These are phyloP conservation scores for Limnephilus rhombicus DNA, from an alignment of 2,888 invertebrate species.

Conservation along the genomic window DNA sequence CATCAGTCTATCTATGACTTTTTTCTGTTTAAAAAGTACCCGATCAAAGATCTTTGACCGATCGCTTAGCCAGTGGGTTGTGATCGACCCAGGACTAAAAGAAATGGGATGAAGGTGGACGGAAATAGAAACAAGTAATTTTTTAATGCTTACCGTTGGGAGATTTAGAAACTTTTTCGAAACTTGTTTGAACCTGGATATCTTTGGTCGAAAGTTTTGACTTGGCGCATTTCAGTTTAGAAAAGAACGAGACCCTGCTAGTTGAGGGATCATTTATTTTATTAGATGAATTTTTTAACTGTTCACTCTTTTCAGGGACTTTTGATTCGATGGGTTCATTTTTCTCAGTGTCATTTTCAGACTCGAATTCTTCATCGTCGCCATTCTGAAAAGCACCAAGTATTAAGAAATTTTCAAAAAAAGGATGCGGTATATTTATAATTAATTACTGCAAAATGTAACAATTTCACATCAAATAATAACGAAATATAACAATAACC, in stretches of 20 bases:
- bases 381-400: not conserved
- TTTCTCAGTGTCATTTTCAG: not conserved
- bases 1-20: no score
- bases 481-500: not conserved
- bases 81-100: not conserved
- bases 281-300: not conserved
- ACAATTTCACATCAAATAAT: not conserved
- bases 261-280: not conserved
- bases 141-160: not conserved
- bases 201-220: not conserved
- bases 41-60: no score
- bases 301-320: not conserved
- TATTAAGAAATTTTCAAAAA: no score
- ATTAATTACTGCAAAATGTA: not conserved
- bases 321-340: not conserved
- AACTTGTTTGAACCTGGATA: slow-evolving; percentile 37
- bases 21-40: no score
- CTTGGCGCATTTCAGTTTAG: not conserved
- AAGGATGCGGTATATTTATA: not conserved
- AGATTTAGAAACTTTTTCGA: not conserved
- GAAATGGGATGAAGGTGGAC: not conserved
- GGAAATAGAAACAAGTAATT: not conserved
- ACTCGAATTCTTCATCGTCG: not conserved
- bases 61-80: no score
- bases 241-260: not conserved